These are phyloP conservation scores for Indri indri DNA, from an alignment of 2,113 vertebrate species.

Conservation along the genomic window DNA sequence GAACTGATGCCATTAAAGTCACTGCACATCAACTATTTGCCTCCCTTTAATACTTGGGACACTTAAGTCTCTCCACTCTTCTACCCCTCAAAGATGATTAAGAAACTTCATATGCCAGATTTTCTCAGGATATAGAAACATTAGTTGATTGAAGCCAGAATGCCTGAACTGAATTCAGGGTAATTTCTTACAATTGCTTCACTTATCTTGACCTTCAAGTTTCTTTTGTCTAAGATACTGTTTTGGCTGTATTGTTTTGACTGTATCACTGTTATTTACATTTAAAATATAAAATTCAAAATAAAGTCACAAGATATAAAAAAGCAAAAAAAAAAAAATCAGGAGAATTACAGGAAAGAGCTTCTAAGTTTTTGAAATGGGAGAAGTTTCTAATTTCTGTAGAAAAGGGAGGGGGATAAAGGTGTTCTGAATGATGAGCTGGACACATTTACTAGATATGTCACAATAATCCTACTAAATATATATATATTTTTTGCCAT, in stretches of 20 bases:
- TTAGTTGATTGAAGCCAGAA: neutral
- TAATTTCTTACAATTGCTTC: neutral
- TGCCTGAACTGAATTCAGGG: neutral
- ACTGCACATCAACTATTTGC: neutral
- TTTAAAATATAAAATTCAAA: neutral
- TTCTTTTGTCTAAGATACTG: neutral
- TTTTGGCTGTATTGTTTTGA: neutral
- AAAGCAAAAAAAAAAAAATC: neutral
- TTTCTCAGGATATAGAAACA: neutral
- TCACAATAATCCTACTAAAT: neutral
- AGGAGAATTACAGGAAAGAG: neutral
- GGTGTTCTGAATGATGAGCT: neutral
- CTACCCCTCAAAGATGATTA: neutral
- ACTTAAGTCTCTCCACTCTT: neutral
- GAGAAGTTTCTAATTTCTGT: neutral
- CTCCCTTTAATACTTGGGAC: neutral
- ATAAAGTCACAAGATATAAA: neutral
- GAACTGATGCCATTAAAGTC: neutral
- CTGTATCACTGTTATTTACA: neutral
- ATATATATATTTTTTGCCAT: neutral
- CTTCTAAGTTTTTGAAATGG: neutral
- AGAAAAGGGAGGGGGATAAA: neutral
- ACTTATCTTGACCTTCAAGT: conserved; percentile 16
- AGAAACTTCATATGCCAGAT: neutral
- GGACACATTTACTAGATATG: neutral